These are phyloP conservation scores for Nicator chloris DNA, from an alignment of 2,113 vertebrate genomes.

Conservation along the genomic window DNA sequence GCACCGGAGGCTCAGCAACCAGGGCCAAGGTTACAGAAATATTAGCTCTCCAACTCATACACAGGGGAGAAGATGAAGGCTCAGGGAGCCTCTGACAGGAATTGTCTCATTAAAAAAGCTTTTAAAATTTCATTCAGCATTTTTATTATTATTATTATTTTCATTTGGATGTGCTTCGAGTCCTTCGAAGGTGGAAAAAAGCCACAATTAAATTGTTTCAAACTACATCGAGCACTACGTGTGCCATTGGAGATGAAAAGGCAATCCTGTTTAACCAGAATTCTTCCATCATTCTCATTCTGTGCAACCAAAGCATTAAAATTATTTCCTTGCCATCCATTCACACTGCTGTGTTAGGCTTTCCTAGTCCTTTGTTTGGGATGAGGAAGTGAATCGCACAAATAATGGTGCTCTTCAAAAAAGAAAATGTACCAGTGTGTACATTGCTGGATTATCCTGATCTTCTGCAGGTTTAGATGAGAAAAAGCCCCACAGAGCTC, in stretches of 20 bases:
- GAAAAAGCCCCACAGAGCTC: background rate
- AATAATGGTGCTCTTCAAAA: background rate
- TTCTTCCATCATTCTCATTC: background rate
- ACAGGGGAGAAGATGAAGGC: background rate
- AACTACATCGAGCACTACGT: fast-evolving
- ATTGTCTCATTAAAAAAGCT: background rate
- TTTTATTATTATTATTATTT: background rate
- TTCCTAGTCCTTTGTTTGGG: background rate
- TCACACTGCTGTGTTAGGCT: background rate
- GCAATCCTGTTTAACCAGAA: background rate
- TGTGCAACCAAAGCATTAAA: background rate
- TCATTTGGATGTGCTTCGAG: background rate
- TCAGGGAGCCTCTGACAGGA: background rate
- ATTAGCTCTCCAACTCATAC: background rate
- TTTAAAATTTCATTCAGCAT: background rate
- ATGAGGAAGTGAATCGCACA: background rate
- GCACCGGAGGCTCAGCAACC: background rate
- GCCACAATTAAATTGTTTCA: background rate
- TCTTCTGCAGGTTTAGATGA: background rate
- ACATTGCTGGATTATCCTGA: background rate
- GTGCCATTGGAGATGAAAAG: background rate
- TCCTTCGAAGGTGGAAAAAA: background rate
- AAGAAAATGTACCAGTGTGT: background rate
- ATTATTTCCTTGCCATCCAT: background rate
- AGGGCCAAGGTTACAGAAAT: background rate